phyloP scores from a whole-genome alignment of 2,888 invertebrate species.

The Latrodectus hesperus region DNA sequence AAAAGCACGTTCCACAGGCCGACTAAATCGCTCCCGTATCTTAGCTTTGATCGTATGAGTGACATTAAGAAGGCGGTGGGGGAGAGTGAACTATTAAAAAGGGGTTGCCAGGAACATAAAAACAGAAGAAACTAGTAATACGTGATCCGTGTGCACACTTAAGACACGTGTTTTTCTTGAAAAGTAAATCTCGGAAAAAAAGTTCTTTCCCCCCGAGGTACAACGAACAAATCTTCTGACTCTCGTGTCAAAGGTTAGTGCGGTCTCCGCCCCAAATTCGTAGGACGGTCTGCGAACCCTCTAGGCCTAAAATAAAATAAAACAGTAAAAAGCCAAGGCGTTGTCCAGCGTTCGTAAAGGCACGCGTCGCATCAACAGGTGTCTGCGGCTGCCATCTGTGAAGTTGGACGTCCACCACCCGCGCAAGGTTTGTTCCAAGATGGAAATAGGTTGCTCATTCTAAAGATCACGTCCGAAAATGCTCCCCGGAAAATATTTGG shows the following conservation, averaged over 20 bases:
- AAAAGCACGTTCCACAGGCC: too few relatives aligned
- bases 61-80: background rate
- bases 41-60: background rate
- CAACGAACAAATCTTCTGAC: constrained; percentile 52
- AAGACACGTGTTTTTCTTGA: constrained; percentile 24
- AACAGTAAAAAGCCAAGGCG: constrained; percentile 44
- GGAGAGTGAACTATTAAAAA: background rate
- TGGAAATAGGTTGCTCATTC: background rate
- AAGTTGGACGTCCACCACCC: constrained; percentile 3
- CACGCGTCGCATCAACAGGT: constrained; percentile 55
- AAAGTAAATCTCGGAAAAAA: constrained; percentile 2
- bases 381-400: constrained; percentile 40
- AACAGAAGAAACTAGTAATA: constrained; percentile 45
- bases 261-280: constrained; percentile 66
- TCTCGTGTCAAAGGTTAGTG: constrained; percentile 58
- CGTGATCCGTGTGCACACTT: constrained; percentile 32
- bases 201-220: constrained; percentile 1
- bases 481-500: background rate
- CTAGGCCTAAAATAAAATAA: constrained; percentile 31
- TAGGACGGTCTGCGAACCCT: constrained; percentile 41
- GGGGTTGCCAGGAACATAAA: constrained; percentile 24
- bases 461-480: constrained; percentile 20
- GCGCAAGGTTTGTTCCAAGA: background rate
- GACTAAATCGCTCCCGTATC: background rate
- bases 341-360: constrained; percentile 32